Percentiles rank a stretch among this genome's conserved stretches.
These are phyloP conservation scores for Apodemia zela DNA, from an alignment of 2,888 invertebrate species.

Conservation along the genomic window DNA sequence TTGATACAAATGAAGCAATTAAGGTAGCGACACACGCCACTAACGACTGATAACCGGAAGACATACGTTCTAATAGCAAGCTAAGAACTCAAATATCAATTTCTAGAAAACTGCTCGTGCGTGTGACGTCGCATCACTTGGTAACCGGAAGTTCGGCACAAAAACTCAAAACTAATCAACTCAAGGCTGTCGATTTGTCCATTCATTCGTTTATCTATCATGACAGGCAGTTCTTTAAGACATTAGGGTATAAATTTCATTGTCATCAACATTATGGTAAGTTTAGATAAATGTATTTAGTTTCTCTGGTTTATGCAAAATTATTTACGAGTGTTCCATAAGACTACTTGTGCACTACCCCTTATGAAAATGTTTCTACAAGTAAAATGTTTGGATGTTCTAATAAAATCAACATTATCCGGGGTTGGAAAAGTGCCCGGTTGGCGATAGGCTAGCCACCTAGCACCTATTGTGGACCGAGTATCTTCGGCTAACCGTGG, in stretches of 20 bases:
- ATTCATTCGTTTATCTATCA: conserved; percentile 59
- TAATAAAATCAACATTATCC: too few species aligned
- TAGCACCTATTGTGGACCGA: too few species aligned
- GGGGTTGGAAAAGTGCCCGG: too few species aligned
- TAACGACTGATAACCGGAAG: conserved; percentile 61
- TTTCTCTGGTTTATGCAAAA: too few species aligned
- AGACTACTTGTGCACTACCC: too few species aligned
- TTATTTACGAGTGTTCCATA: too few species aligned
- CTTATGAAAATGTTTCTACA: too few species aligned
- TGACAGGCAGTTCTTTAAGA: conserved; percentile 38
- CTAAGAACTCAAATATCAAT: conserved; percentile 77
- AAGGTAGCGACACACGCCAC: conserved; percentile 63
- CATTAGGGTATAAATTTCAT: not conserved
- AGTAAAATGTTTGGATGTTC: too few species aligned
- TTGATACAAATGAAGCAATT: conserved; percentile 76
- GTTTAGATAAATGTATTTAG: too few species aligned
- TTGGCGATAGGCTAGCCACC: too few species aligned
- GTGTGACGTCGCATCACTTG: conserved; percentile 58
- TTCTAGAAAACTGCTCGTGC: conserved; percentile 66
- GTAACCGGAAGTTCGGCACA: conserved; percentile 71
- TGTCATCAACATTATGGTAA: not conserved
- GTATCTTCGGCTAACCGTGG: too few species aligned
- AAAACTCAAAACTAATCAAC: conserved; percentile 68
- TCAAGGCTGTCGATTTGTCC: conserved; percentile 59
- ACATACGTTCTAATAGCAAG: conserved; percentile 72